Base-by-base conservation (phyloP, 2,888 invertebrate species). In the Drosophila mettleri region DNA sequence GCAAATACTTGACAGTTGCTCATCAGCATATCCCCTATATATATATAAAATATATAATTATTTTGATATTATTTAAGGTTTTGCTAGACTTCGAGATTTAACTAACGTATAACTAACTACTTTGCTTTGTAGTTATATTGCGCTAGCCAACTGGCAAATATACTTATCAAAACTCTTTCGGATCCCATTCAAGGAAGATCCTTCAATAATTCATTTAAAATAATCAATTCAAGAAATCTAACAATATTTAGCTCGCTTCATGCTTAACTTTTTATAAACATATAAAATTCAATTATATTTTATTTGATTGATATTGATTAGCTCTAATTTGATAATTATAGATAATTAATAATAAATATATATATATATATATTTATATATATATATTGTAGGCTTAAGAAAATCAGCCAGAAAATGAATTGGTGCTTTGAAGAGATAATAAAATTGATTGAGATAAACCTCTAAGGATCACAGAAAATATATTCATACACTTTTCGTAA, bases 371-470 rank as follows among this genome's bases (percentile, higher is more conserved):
- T 39, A 66, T 62, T 41, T 16, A 49, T 49, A 49, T 33, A 49
- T 34, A 51, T 36, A 41, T 39, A 66, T 62, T 41, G 52, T 33
- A 82, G 62, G 86, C 88, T 79, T 82, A 85, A 79, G 82, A 70
- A 68, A 82, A 81, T 64, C 77, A 76, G 86, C 86, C 88, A 83
- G 69, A 78, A 59, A 69, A 72, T 60, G 29, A 69, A 83, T 84
- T 90, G 86, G 88, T 89, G 88, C 88, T 89, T 89, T 85, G 78
- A 70, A 64, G 61, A 74, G 75, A 79, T 81, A 85, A 86, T 76
- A 77, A 75, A 54, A 45, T 70, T 68, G 53, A 55, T 45, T 45
- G 43, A 45, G 43, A 45, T 34, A 72, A 62, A 14, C 62, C 67
- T 75, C 45, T 80, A 78, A 75, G 81, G 69, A 81, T 69, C 78